phyloP scores from a whole-genome alignment of 2,888 invertebrate genomes.

The Ormyrus thymus region DNA sequence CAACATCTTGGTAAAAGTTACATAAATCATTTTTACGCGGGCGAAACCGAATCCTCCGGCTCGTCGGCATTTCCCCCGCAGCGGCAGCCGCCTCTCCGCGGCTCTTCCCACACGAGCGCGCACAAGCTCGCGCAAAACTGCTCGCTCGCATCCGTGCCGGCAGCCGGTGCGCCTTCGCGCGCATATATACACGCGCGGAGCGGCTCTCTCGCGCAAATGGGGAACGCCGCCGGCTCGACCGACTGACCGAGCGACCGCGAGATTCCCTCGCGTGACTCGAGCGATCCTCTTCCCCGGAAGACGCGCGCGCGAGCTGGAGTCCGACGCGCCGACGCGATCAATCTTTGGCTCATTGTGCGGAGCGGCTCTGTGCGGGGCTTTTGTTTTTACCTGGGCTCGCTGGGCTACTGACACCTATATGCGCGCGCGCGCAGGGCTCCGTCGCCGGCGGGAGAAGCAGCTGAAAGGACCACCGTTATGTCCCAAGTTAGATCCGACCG shows the following conservation, averaged over 20 bases:
- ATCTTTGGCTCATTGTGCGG: conserved; percentile 26
- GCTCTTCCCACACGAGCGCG: too few species aligned
- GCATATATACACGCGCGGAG: not conserved
- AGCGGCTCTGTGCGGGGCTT: not conserved
- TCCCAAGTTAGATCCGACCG: too few species aligned
- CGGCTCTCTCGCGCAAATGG: conserved; percentile 53
- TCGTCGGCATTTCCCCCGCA: too few species aligned
- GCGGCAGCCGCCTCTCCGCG: too few species aligned
- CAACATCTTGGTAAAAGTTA: too few species aligned
- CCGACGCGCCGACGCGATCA: conserved; percentile 1
- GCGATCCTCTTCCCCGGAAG: conserved; percentile 21
- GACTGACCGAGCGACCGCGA: conserved; percentile 64
- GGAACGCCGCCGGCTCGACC: conserved; percentile 61
- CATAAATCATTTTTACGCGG: too few species aligned
- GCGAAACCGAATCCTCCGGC: too few species aligned
- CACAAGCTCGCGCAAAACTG: conserved; percentile 3
- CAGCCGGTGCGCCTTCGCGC: not conserved
- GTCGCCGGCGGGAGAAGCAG: too few species aligned
- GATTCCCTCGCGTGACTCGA: conserved; percentile 33
- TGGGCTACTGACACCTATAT: not conserved
- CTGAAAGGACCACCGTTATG: too few species aligned
- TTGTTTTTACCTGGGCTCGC: too few species aligned
- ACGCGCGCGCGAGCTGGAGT: not conserved
- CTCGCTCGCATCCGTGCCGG: conserved; percentile 8
- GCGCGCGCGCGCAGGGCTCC: not conserved